Conservation (phyloP, 2,797 vertebrate genomes). For the Amphiprion clarkii region DNA sequence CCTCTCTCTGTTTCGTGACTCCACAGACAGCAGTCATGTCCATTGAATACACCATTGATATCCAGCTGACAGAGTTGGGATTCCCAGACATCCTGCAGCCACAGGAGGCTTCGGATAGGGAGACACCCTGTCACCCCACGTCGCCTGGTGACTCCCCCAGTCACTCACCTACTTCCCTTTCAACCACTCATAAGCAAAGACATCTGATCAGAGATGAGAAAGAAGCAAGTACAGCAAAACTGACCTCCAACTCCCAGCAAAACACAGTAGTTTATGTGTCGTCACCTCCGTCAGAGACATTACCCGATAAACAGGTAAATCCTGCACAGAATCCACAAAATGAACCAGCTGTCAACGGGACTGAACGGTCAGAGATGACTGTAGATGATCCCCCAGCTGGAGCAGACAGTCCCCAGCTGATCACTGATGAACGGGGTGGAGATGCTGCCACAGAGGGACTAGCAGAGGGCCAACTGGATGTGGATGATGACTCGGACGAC, state of each 20-base stretch:
- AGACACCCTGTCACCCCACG: constrained; percentile 30
- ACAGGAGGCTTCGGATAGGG: constrained; percentile 31
- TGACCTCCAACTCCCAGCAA: not conserved
- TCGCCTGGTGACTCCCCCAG: constrained; percentile 30
- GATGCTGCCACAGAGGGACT: not conserved
- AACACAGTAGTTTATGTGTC: not conserved
- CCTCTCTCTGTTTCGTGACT: not conserved
- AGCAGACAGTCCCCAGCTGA: not conserved
- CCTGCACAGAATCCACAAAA: not conserved
- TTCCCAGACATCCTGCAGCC: constrained; percentile 72
- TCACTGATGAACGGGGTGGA: not conserved
- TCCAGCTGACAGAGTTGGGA: constrained; percentile 86
- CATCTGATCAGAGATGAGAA: constrained; percentile 1
- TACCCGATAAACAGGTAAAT: not conserved
- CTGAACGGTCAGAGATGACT: not conserved
- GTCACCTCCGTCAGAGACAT: not conserved
- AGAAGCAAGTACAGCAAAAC: constrained; percentile 4
- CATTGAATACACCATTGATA: constrained; percentile 85
- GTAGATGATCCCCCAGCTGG: not conserved
- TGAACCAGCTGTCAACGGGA: too few relatives aligned
- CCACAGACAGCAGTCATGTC: constrained; percentile 76
- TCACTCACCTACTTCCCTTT: constrained; percentile 8
- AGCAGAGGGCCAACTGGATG: not conserved
- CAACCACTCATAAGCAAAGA: constrained; percentile 16
- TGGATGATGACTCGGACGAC: constrained; percentile 68